Base-by-base conservation (phyloP, 2,797 vertebrate species). In the Poeciliopsis presidionis region DNA sequence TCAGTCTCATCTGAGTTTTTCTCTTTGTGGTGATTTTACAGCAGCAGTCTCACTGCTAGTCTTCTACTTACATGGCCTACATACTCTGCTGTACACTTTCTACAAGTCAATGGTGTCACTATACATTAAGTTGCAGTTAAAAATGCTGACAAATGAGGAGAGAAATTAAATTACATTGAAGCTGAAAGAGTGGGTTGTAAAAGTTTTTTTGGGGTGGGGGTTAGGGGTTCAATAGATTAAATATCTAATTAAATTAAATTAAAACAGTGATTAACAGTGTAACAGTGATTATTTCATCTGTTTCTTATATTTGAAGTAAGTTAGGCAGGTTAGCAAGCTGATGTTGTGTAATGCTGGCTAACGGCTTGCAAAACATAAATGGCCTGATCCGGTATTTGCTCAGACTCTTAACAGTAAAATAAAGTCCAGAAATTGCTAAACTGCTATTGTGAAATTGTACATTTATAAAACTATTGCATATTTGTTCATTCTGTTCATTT, bases 1-100 rank as follows among this genome's bases (percentile, higher is more conserved):
- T 72, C 9, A 75, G 51, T 22, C 20, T 49, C 55, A 49, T 30
- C 67, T 74, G 25, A 36, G 59, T 65, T 74, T 67, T 74, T 43
- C 46, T 33, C 12, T 0, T 11, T 25, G 53, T 25, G 39, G 25
- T 14, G 30, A 25, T 41, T 74, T 59, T 22, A 2, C 18, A 0
- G 30, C 0, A 72, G 4, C 0, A 28, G 71, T 71, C 53, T 71
- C 45, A 74, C 28, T 41, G 7, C 39, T 13, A 22, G 5, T 49
- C 13, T 51, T 25, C 33, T 49, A 41, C 25, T 18, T 41, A 76
- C 7, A 79, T 71, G 5, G 43, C 45, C 33, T 67, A 25, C 46
- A 77, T 80, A 0, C 25, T 39, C 11, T 18, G 16, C 33, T 25
- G 47, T 69, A 9, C 3, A 49, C 5, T 45, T 59, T 46, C 30